phyloP scores from a whole-genome alignment of 1,140 invertebrate genomes.

The Macrobrachium rosenbergii region DNA sequence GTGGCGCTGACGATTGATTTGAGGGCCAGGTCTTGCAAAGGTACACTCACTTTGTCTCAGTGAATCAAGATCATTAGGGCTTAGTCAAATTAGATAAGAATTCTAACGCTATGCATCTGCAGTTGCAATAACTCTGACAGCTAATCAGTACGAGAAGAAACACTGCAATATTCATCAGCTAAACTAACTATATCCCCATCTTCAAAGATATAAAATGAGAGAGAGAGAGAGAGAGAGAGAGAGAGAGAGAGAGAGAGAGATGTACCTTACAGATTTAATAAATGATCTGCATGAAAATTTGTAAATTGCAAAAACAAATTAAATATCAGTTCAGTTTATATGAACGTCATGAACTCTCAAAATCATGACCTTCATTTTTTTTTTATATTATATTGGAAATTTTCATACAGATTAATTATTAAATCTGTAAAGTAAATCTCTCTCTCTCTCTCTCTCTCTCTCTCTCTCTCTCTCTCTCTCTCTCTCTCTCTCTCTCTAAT shows the following conservation, averaged over 20 bases:
- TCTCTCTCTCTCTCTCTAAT: background rate
- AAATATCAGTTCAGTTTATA: too few species aligned
- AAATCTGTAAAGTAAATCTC: background rate
- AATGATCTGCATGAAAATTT: background rate
- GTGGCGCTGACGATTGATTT: too few species aligned
- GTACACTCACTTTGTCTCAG: too few species aligned
- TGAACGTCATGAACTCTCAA: too few species aligned
- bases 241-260: background rate
- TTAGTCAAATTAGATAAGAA: too few species aligned
- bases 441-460: slow-evolving; percentile 14
- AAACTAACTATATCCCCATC: too few species aligned
- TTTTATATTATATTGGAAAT: background rate
- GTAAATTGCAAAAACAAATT: background rate
- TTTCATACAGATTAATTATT: background rate
- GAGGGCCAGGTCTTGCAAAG: too few species aligned
- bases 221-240: slow-evolving; percentile 23
- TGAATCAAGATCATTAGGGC: too few species aligned
- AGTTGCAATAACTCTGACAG: too few species aligned
- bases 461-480: slow-evolving; percentile 13
- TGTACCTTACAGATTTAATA: background rate
- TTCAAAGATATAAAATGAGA: background rate
- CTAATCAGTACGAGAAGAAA: too few species aligned
- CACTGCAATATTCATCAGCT: too few species aligned
- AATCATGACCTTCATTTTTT: background rate
- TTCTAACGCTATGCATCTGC: too few species aligned